Conservation (phyloP, 2,888 invertebrate species). For the Tachina lurida region DNA sequence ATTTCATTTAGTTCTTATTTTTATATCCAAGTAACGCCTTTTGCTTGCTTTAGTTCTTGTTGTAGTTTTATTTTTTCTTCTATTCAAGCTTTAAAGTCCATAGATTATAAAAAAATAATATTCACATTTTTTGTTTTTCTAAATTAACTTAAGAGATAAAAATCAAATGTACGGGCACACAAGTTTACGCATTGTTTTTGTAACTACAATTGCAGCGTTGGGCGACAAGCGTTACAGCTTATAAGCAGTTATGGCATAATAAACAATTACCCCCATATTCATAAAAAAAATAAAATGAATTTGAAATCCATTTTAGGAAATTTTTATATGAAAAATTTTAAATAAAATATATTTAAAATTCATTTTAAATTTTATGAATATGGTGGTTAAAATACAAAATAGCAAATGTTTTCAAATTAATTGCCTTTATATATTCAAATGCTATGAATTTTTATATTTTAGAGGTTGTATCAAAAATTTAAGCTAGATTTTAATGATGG, state of each 20-base stretch:
- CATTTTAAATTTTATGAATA: too few species aligned
- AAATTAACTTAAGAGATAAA: neutral
- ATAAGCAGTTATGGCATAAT: too few species aligned
- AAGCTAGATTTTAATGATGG: neutral
- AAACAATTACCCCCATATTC: too few species aligned
- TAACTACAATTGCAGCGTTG: neutral
- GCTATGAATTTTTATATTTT: neutral
- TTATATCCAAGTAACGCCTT: slow-evolving; percentile 57
- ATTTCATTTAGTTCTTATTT: slow-evolving; percentile 10
- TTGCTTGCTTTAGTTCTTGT: slow-evolving; percentile 43
- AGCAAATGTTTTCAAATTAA: neutral
- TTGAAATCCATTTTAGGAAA: too few species aligned
- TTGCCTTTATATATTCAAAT: too few species aligned
- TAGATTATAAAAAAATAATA: neutral
- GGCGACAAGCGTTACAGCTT: neutral
- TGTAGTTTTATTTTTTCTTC: neutral
- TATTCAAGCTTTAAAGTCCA: slow-evolving; percentile 9
- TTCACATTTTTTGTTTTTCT: neutral
- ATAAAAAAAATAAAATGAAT: too few species aligned
- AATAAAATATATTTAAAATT: too few species aligned
- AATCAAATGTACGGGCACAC: neutral
- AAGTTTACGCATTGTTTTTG: neutral
- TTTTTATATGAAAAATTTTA: too few species aligned
- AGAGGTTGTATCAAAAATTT: neutral
- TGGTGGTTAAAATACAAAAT: too few species aligned